Conservation (phyloP, 2,797 vertebrate species). For the Rachycentron canadum region DNA sequence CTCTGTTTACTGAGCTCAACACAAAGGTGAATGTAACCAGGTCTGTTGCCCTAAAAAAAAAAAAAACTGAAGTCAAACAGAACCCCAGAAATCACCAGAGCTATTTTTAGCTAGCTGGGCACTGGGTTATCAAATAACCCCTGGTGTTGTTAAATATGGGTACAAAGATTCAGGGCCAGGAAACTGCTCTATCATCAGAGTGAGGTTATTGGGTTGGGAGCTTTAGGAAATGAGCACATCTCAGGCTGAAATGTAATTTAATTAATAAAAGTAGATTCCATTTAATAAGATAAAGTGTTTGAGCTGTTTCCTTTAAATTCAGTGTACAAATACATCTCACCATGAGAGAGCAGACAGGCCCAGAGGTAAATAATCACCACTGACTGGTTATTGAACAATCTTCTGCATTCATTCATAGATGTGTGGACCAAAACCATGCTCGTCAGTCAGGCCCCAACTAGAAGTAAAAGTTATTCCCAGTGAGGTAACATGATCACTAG, state of each 20-base stretch:
- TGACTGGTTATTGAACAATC: conserved; percentile 2
- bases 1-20: conserved; percentile 21
- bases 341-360: not conserved
- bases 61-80: conserved; percentile 62
- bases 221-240: conserved; percentile 9
- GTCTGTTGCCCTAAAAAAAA: conserved; percentile 26
- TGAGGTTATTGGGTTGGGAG: conserved; percentile 21
- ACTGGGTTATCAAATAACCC: conserved; percentile 72
- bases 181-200: conserved; percentile 24
- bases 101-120: conserved; percentile 72
- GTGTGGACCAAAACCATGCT: conserved; percentile 41
- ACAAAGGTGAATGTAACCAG: conserved; percentile 45
- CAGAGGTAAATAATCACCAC: not conserved
- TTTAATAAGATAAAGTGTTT: not conserved
- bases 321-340: not conserved
- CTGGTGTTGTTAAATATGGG: conserved; percentile 60
- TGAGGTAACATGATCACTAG: conserved; percentile 58
- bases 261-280: not conserved
- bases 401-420: conserved; percentile 10
- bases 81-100: conserved; percentile 31
- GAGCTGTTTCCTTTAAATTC: not conserved
- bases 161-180: conserved; percentile 52
- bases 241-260: not conserved
- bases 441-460: conserved; percentile 50
- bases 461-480: conserved; percentile 39